Evolutionary conservation across 1,140 invertebrate genomes (phyloP), one percentile per base, ranked within the genome.

Genomic region (Eupeodes corollae): DNA sequence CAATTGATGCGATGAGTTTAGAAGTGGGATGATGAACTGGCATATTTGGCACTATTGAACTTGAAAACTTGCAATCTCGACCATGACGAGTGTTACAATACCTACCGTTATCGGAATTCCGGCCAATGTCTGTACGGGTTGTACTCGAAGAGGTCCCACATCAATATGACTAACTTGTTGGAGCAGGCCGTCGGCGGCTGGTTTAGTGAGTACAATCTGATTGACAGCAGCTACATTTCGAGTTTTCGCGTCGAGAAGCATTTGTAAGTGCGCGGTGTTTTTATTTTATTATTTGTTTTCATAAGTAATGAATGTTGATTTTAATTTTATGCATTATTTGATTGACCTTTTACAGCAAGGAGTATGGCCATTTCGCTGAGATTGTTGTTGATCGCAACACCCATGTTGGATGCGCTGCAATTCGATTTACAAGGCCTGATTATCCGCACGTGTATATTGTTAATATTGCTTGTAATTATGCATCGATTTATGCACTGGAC

Each of bases 1-100:
- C n/a, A n/a, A n/a, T n/a, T n/a, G n/a, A n/a, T n/a, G n/a, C n/a
- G n/a, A 26, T 26, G 21, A 26, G 21, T 40, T 9, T 19, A 68
- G 65, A 52, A 62, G 5, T 68, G 65, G 65, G 59, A 67, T 35
- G 61, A 67, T 55, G 64, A 68, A 48, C 52, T 68, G 15, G 59
- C 67, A 34, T 63, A 63, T 44, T 50, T 68, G 33, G 61, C 65
- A 1, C 57, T 53, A 18, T 26, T 65, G 16, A 68, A 68, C 47
- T 45, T 59, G n/a, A 58, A 58, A 13, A 63, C 62, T 8, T 68
- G 65, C 16, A 53, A 53, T 6, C 48, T 65, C 49, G 64, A 65
- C 43, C 65, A 68, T 44, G 65, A 68, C 47, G 55, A 62, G 38
- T 68, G 65, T 33, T 55, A 61, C 44, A 63, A 60, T 42, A 67